Evolutionary conservation across 1,140 invertebrate genomes (phyloP), one percentile per base, ranked within the genome.

Genomic region (Neodiprion pinetum): DNA sequence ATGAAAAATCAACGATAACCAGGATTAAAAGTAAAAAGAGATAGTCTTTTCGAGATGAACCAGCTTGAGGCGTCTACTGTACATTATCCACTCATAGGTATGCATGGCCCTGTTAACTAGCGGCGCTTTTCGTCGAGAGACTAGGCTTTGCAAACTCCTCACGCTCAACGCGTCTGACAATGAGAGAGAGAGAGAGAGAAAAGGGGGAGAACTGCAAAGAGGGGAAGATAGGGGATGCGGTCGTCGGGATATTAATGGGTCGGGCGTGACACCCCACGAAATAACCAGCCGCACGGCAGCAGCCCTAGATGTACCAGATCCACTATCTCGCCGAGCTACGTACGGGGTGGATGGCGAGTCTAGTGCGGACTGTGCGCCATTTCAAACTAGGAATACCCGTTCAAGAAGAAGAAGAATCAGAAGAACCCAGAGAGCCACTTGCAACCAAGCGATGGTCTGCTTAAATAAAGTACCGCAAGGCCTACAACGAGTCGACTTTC

Each of bases 111-210:
- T 79, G 83, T 81, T 85, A 85, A 85, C 83, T 85, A 81, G 28
- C 28, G 5, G 28, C 28, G 28, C 81, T 78, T 81, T 80, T 83
- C 80, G 76, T 17, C 7, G 11, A 61, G 53, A 61, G 53, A 12
- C 53, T 80, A 80, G 83, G 83, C 81, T 85, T 86, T 84, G 82
- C 82, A 85, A 86, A 85, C 85, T 86, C 78, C 83, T 85, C 85
- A 86, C 83, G 84, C 81, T 70, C 72, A 78, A 65, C 71, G 61
- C 70, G 7, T 48, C 68, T 68, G 53, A n/a, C 67, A 47, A 70
- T 21, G n/a, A 76, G 40, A 40, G 70, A 72, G 48, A 68, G 50
- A 67, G 50, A 47, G 11, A 9, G 53, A 67, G 72, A 72, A 61
- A 76, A 77, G 67, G n/a, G 48, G 12, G 50, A 74, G 53, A 61